Percentiles rank a stretch among this genome's conserved stretches.
Evolutionary conservation across 2,113 vertebrate species (phyloP).

Genomic region (Ageneiosus marmoratus): DNA sequence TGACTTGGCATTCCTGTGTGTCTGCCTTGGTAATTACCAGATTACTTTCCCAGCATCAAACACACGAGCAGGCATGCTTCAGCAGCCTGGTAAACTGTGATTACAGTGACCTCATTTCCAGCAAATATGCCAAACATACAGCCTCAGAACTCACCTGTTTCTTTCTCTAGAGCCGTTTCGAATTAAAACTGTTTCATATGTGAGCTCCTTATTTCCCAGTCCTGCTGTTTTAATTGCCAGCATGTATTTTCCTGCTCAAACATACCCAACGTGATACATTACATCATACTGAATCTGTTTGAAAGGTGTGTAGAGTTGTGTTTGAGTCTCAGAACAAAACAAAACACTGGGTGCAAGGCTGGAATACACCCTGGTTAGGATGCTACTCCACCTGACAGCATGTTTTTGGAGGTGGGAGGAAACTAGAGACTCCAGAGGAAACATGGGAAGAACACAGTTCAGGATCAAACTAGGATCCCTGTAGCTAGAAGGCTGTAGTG

Average conservation of each 20-base stretch:
- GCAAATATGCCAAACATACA: constrained; percentile 16
- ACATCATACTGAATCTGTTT: background rate
- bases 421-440: background rate
- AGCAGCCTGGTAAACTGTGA: constrained; percentile 47
- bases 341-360: background rate
- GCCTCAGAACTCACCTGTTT: constrained; percentile 22
- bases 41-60: constrained; percentile 50
- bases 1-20: constrained; percentile 41
- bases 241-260: background rate
- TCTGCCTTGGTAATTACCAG: constrained; percentile 48
- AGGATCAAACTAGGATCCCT: background rate
- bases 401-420: background rate
- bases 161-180: background rate
- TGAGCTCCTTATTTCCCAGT: background rate
- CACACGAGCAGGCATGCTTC: constrained; percentile 40
- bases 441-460: background rate
- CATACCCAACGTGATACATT: background rate
- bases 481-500: background rate
- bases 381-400: background rate
- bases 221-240: background rate
- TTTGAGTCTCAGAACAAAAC: background rate
- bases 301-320: background rate
- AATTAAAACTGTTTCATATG: background rate
- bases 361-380: background rate
- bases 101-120: constrained; percentile 45